phyloP scores from a whole-genome alignment of 2,113 vertebrate genomes.

The Elephantulus edwardii region DNA sequence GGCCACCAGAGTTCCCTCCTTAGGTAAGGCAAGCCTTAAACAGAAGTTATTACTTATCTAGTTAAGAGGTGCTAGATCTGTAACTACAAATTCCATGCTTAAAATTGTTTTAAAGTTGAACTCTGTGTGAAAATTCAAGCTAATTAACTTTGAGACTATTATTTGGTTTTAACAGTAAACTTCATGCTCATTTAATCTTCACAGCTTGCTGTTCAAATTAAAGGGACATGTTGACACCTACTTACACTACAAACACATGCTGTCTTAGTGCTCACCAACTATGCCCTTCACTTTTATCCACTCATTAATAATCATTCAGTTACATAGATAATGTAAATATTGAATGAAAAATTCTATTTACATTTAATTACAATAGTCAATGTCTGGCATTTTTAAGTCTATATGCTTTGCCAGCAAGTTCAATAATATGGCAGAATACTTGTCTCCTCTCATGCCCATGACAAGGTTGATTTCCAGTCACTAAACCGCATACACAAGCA shows the following conservation, averaged over 20 bases:
- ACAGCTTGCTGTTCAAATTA: slow-evolving; percentile 8
- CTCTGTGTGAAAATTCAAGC: slow-evolving; percentile 28
- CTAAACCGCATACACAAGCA: background rate
- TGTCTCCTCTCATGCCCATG: background rate
- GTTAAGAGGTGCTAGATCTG: background rate
- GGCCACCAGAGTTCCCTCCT: no score
- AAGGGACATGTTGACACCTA: background rate
- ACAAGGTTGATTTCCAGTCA: background rate
- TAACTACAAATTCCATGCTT: background rate
- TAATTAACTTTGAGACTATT: slow-evolving; percentile 39
- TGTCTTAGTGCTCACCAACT: background rate
- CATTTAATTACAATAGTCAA: background rate
- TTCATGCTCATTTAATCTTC: slow-evolving; percentile 29
- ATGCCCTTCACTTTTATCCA: slow-evolving; percentile 32
- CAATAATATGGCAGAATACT: background rate
- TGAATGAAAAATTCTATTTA: slow-evolving; percentile 15
- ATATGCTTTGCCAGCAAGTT: background rate
- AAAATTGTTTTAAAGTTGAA: slow-evolving; percentile 6
- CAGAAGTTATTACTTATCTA: background rate
- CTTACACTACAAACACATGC: background rate
- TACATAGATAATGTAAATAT: slow-evolving; percentile 35
- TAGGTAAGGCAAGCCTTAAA: background rate
- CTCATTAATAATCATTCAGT: slow-evolving; percentile 45
- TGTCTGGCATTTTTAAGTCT: background rate
- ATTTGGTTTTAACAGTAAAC: slow-evolving; percentile 27